These are phyloP conservation scores for Halesus radiatus DNA, from an alignment of 1,140 invertebrate species.

Conservation along the genomic window DNA sequence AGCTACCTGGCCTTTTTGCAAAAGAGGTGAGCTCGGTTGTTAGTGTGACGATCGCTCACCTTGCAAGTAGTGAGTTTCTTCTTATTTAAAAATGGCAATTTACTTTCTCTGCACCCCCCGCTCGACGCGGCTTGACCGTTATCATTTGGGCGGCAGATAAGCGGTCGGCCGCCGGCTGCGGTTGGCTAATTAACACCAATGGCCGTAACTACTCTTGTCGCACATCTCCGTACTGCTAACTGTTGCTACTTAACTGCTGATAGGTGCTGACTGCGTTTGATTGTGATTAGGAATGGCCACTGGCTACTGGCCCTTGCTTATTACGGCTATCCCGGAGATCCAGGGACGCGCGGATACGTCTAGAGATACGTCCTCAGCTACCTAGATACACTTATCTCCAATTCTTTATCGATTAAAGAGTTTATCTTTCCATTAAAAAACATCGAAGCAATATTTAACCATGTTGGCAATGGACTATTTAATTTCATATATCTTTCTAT, in stretches of 20 bases:
- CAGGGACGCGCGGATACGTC: not conserved
- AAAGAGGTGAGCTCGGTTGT: not conserved
- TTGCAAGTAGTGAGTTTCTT: too few relatives aligned
- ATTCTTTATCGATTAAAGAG: too few relatives aligned
- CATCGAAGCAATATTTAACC: too few relatives aligned
- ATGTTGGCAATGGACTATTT: too few relatives aligned
- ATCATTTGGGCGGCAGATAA: conserved; percentile 47
- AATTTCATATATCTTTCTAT: too few relatives aligned
- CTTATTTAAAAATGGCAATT: not conserved
- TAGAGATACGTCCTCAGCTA: too few relatives aligned
- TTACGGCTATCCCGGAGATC: not conserved
- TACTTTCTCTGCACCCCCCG: conserved; percentile 1
- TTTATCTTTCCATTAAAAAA: too few relatives aligned
- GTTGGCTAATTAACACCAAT: conserved; percentile 53
- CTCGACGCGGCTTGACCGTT: conserved; percentile 1
- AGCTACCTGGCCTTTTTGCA: not conserved
- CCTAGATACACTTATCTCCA: too few relatives aligned
- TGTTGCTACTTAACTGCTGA: not conserved
- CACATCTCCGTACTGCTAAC: conserved; percentile 40
- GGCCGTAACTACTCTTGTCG: conserved; percentile 43
- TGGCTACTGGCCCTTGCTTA: not conserved
- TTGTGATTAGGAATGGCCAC: not conserved
- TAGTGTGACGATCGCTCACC: too few relatives aligned
- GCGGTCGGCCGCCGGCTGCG: conserved; percentile 50
- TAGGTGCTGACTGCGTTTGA: not conserved